Conservation (phyloP, 2,113 vertebrate genomes). For the Nansenia antarctica region DNA sequence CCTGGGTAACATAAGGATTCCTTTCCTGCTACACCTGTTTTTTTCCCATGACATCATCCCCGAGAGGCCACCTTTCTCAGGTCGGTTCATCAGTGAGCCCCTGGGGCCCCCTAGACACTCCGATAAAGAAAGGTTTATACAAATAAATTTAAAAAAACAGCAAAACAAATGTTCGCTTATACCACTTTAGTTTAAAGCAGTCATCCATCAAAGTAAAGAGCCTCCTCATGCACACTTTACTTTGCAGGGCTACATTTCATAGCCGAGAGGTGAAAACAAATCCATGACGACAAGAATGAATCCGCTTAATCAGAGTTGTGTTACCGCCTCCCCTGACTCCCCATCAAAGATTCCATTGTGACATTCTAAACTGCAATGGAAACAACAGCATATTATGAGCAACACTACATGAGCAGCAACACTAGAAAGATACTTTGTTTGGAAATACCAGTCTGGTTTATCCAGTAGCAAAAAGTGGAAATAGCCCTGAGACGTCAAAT, state of each 20-base stretch:
- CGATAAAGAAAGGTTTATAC: background rate
- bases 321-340: slow-evolving; percentile 23
- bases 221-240: slow-evolving; percentile 12
- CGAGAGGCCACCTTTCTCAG: background rate
- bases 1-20: slow-evolving; percentile 8
- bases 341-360: slow-evolving; percentile 39
- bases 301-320: slow-evolving; percentile 34
- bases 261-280: slow-evolving; percentile 16
- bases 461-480: too few species aligned
- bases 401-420: slow-evolving; percentile 36
- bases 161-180: too few species aligned
- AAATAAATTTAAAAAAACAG: background rate
- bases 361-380: slow-evolving; percentile 31
- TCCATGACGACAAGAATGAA: slow-evolving; percentile 37
- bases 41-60: slow-evolving; percentile 23
- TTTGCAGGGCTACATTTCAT: background rate
- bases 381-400: slow-evolving; percentile 40
- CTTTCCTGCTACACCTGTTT: slow-evolving; percentile 42
- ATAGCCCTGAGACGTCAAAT: too few species aligned
- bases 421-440: slow-evolving; percentile 52
- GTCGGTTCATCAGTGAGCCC: background rate
- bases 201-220: background rate
- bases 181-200: background rate
- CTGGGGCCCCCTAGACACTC: background rate
- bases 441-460: too few species aligned